These are phyloP conservation scores for Labeo rohita DNA, from an alignment of 2,113 vertebrate genomes.

Conservation along the genomic window DNA sequence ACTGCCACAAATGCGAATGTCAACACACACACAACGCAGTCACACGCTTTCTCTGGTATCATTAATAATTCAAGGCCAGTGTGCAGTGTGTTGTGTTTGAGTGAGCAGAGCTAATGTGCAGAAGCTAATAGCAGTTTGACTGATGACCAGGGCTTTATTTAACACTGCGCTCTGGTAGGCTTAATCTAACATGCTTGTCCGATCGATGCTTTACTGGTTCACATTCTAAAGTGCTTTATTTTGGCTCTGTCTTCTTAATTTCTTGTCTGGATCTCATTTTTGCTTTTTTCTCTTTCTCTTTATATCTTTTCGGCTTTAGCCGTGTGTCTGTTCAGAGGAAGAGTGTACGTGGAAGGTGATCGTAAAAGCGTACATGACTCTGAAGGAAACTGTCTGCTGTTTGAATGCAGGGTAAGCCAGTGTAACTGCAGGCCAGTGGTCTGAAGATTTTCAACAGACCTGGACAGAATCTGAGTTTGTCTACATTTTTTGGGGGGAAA, in stretches of 20 bases:
- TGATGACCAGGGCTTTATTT: conserved; percentile 56
- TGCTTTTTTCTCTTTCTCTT: not conserved
- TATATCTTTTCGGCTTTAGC: conserved; percentile 65
- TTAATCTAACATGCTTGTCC: conserved; percentile 47
- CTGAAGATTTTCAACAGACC: not conserved
- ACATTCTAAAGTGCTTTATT: not conserved
- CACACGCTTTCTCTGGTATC: conserved; percentile 22
- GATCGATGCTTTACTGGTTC: conserved; percentile 11
- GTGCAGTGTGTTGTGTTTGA: conserved; percentile 47
- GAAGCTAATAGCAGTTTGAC: conserved; percentile 52
- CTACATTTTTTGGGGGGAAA: not conserved
- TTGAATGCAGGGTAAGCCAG: conserved; percentile 85
- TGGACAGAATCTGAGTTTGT: not conserved
- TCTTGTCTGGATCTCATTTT: not conserved
- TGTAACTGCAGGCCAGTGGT: not conserved
- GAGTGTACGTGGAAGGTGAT: conserved; percentile 85
- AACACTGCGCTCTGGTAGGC: conserved; percentile 38
- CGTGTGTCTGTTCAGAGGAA: conserved; percentile 84
- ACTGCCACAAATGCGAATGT: conserved; percentile 33
- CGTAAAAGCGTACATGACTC: conserved; percentile 79
- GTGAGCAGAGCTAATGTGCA: conserved; percentile 47
- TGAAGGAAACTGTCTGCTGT: conserved; percentile 83
- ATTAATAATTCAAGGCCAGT: conserved; percentile 59
- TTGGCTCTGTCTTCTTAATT: conserved; percentile 16
- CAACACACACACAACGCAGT: conserved; percentile 27